Evolutionary conservation across 2,113 vertebrate genomes (phyloP).

Genomic region (Pithys albifrons): DNA sequence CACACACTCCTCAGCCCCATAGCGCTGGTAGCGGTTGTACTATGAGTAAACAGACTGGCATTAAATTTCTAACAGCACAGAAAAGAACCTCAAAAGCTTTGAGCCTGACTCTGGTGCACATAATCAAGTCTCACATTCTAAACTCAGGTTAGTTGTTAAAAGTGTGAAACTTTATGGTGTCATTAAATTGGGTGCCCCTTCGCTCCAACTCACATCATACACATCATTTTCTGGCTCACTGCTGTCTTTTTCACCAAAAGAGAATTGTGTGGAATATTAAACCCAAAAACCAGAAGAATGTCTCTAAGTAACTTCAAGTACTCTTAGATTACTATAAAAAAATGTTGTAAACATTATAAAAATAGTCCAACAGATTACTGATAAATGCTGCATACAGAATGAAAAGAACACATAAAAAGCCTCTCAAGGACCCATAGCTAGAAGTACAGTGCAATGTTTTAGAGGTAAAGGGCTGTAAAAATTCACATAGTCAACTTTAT

Average conservation of each 20-base stretch:
- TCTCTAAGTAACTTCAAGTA: background rate
- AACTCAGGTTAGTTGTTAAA: background rate
- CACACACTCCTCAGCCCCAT: constrained; percentile 87
- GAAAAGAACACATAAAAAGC: background rate
- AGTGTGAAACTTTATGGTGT: background rate
- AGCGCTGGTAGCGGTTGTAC: constrained; percentile 89
- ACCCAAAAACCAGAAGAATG: background rate
- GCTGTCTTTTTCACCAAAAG: background rate
- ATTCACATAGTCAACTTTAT: background rate
- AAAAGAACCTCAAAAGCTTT: background rate
- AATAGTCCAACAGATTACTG: background rate
- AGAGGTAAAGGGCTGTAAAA: background rate
- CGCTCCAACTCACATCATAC: rapidly evolving
- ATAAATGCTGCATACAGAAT: background rate
- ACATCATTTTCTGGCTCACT: background rate
- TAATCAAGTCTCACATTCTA: background rate
- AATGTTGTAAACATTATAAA: background rate
- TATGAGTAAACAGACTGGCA: constrained; percentile 1
- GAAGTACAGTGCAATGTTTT: background rate
- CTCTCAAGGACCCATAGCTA: background rate
- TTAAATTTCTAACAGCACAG: background rate
- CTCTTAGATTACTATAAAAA: background rate
- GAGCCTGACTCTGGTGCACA: background rate
- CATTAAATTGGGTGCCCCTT: background rate
- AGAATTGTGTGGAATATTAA: background rate